Evolutionary conservation across 2,888 invertebrate genomes (phyloP), one percentile per base, ranked within the genome.

Genomic region (Agrochola lychnidis): DNA sequence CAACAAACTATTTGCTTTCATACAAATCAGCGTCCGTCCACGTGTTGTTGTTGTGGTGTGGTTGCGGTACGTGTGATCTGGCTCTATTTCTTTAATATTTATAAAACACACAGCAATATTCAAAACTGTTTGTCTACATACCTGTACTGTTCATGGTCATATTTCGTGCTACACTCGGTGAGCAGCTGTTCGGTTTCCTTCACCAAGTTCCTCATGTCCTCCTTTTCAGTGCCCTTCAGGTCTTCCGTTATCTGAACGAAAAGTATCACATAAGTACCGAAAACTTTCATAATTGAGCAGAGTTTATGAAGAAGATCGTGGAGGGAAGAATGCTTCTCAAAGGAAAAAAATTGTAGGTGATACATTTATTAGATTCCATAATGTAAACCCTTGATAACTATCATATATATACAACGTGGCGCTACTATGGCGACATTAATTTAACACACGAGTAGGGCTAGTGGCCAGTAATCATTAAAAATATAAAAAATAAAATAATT

Each of bases 111-210:
- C 1, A 22, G 66, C 19, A 22, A 22, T 22, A 48, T 56, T 56
- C 12, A 25, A 56, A 19, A 62, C 9, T 16, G 9, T 4, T 61
- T 14, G 22, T 42, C 42, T n/a, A 36, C 67, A 6, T 68, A 96
- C 96, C 94, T 93, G 70, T 93, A 93, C 70, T 93, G 95, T 12
- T 94, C 94, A 14, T 89, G 90, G 57, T 95, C 92, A 66, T 94
- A 94, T 63, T 92, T 94, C 59, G 82, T 78, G 36, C 81, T 79
- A 85, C 95, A 95, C 6, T 93, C 93, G 0, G 81, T 77, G 0
- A 94, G 86, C 9, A 96, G 84, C 36, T 94, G 91, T 57, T 93
- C 92, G 0, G 92, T 91, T 80, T 96, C 95, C 0, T 76, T 70
- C 25, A 94, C 88, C 14, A 94, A 85, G 14, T 91, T 91, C 2